Base-by-base conservation (phyloP, 2,797 vertebrate species). In the Limnodromus scolopaceus region DNA sequence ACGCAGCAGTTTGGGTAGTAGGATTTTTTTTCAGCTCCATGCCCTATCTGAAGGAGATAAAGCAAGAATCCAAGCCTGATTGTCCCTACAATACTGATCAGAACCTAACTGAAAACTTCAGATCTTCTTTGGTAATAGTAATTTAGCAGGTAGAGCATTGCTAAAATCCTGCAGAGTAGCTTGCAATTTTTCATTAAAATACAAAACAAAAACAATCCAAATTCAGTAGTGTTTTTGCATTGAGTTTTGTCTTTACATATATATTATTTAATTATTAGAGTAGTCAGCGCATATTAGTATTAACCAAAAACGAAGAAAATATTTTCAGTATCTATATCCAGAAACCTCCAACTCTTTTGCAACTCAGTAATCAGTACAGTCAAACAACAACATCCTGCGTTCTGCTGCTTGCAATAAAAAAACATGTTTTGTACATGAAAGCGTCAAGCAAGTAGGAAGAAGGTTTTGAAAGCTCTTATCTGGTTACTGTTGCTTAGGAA, bases 401-500 rank as follows among this genome's bases (percentile, higher is more conserved):
- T 39, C 9, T 17, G 4, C 57, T 72, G 25, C 23, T 66, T 63
- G 13, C 24, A 66, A 48, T 79, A 87, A 82, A 74, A 69, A 2
- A 1, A 0, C 14, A 16, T 16, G 8, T 2, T 81, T 87, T 84
- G 55, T 63, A 30, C 19, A 39, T 60, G 17, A 89, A 96, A 78
- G 9, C 14, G 68, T 63, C 11, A 61, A 69, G 17, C 20, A 79
- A 85, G 32, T 45, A 64, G 51, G 34, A 76, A 81, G n/a, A 74
- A 85, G 53, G 28, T 63, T 87, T 88, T 77, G 63, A 94, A 94
- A 75, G 49, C 30, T 91, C 88, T 93, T 60, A 93, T 69, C 57
- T 95, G 84, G 81, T 80, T 95, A 87, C 92, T 19, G 94, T 96
- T 97, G 84, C 93, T 96, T 94, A 78, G 89, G 91, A 96, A 97